A percentile compares a stretch with the other conserved stretches of the same genome.
These are phyloP conservation scores for Acanthornis magna DNA, from an alignment of 2,797 vertebrate species.

Conservation along the genomic window DNA sequence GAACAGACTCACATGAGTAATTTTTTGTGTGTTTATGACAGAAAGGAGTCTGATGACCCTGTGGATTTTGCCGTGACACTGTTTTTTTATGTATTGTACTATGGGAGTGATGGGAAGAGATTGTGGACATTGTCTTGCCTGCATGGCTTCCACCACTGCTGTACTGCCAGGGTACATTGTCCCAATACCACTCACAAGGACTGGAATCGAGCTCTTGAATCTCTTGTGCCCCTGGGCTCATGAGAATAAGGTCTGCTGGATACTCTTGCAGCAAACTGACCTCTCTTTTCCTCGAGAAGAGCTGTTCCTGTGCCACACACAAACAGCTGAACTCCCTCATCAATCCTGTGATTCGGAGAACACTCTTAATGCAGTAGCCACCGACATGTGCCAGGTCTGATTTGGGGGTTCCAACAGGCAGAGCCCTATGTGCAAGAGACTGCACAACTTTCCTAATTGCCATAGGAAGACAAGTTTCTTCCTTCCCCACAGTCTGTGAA, in stretches of 20 bases:
- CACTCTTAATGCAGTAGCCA: background rate
- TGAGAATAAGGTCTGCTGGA: background rate
- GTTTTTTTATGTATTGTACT: slow-evolving; percentile 79
- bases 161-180: background rate
- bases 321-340: background rate
- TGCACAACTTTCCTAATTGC: background rate
- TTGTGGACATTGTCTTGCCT: slow-evolving; percentile 80
- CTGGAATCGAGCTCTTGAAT: background rate
- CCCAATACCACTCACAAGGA: background rate
- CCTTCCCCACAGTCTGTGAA: background rate
- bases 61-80: slow-evolving; percentile 77
- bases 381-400: background rate
- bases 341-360: background rate
- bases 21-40: background rate
- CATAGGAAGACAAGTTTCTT: background rate
- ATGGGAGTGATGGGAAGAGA: slow-evolving; percentile 75
- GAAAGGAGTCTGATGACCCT: slow-evolving; percentile 76
- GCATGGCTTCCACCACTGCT: slow-evolving; percentile 77
- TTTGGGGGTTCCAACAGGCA: background rate
- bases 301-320: background rate
- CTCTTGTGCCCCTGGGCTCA: background rate
- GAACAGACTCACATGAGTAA: background rate
- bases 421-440: background rate
- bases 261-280: background rate
- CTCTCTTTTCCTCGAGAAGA: background rate